Evolutionary conservation across 2,888 invertebrate species (phyloP).

Genomic region (Argyresthia albistria): DNA sequence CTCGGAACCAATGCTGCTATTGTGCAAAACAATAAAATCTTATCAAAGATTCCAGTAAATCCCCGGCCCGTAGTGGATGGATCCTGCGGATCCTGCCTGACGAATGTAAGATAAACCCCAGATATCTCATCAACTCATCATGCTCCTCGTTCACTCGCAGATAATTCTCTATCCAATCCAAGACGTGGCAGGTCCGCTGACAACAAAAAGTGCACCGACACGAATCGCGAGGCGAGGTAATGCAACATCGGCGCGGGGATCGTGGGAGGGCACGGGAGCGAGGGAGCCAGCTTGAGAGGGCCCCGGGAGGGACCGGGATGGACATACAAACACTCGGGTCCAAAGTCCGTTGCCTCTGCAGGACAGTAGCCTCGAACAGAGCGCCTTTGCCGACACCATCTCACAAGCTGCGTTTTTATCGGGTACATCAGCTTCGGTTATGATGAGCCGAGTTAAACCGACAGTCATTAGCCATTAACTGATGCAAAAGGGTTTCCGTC

Average conservation of each 20-base stretch:
- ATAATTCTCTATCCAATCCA: conserved; percentile 6
- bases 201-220: conserved; percentile 42
- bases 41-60: too few species aligned
- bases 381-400: background rate
- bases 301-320: conserved; percentile 26
- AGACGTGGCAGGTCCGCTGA: conserved; percentile 14
- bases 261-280: conserved; percentile 8
- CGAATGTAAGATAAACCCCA: too few species aligned
- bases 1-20: too few species aligned
- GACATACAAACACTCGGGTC: conserved; percentile 50
- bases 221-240: conserved; percentile 45
- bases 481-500: conserved; percentile 17
- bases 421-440: conserved; percentile 4
- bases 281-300: background rate
- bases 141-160: conserved; percentile 9
- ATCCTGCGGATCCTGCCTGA: too few species aligned
- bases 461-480: background rate
- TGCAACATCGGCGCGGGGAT: conserved; percentile 30
- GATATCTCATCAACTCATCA: too few species aligned
- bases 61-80: too few species aligned
- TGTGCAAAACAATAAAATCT: too few species aligned
- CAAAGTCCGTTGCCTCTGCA: conserved; percentile 52
- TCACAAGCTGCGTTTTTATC: background rate
- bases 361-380: conserved; percentile 37
- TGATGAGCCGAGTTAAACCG: background rate